Conservation (phyloP, 2,113 vertebrate species). For the Megatriorchis doriae region DNA sequence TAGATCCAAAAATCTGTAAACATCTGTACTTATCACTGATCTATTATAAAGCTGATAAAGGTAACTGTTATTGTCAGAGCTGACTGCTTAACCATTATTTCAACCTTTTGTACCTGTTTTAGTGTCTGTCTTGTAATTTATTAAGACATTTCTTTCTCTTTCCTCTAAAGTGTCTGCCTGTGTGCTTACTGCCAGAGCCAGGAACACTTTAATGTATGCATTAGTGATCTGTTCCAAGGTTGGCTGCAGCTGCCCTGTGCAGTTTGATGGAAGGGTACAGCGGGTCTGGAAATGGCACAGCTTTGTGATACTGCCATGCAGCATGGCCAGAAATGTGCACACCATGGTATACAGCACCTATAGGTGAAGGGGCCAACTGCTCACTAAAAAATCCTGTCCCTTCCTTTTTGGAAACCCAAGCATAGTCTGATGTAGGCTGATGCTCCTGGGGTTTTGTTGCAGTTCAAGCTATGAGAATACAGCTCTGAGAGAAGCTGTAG, state of each 20-base stretch:
- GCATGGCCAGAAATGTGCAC: background rate
- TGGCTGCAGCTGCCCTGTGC: background rate
- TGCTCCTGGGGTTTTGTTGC: background rate
- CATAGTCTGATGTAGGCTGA: background rate
- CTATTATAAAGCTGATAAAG: background rate
- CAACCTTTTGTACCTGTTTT: background rate
- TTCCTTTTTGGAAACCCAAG: background rate
- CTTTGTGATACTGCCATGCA: background rate
- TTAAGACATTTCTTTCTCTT: background rate
- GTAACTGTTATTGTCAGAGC: background rate
- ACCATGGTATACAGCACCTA: background rate
- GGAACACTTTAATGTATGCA: background rate
- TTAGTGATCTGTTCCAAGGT: background rate
- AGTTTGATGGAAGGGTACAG: background rate
- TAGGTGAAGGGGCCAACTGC: background rate
- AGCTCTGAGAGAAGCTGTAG: background rate
- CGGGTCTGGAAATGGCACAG: background rate
- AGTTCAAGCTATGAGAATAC: background rate
- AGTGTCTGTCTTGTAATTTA: background rate
- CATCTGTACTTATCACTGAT: background rate
- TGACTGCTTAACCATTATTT: background rate
- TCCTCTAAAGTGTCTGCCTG: background rate
- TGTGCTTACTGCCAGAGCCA: background rate
- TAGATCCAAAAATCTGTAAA: background rate
- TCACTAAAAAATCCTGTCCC: background rate